A percentile compares a stretch with the other conserved stretches of the same genome.
Evolutionary conservation across 2,113 vertebrate species (phyloP).

Genomic region (Haemorhous mexicanus): DNA sequence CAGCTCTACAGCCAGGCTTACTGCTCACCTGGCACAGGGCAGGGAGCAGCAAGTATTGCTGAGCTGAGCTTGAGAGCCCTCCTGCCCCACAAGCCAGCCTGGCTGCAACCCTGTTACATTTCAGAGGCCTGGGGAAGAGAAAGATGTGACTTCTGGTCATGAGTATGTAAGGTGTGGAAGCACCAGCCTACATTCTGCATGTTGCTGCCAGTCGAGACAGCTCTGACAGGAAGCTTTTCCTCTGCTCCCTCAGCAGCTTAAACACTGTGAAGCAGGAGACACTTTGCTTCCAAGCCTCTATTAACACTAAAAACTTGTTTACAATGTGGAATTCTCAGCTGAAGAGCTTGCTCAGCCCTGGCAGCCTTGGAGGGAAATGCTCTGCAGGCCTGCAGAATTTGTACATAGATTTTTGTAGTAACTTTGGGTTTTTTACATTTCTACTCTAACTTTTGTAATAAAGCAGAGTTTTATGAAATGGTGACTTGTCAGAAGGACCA

Average conservation of each 20-base stretch:
- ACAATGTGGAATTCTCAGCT: not conserved
- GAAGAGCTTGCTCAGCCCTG: not conserved
- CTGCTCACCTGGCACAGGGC: rapidly evolving
- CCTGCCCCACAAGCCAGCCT: not conserved
- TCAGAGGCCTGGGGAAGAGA: not conserved
- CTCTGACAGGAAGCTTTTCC: too few relatives aligned
- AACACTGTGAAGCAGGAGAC: not conserved
- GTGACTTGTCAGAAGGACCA: not conserved
- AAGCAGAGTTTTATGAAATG: conserved; percentile 21
- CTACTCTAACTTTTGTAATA: conserved; percentile 57
- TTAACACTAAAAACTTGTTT: conserved; percentile 29
- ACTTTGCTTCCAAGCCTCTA: not conserved
- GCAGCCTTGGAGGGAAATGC: not conserved
- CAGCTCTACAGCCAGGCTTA: not conserved
- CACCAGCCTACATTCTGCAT: rapidly evolving
- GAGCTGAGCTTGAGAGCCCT: rapidly evolving
- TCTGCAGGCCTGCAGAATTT: not conserved
- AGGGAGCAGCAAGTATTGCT: not conserved
- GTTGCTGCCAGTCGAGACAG: not conserved
- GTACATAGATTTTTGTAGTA: conserved; percentile 32
- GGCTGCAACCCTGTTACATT: not conserved
- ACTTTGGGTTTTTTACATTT: not conserved
- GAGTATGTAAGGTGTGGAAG: not conserved
- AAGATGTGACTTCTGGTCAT: rapidly evolving
- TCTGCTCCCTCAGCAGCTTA: not conserved